Evolutionary conservation across 2,797 vertebrate genomes (phyloP), one percentile per base, ranked within the genome.

Genomic region (Alca torda): DNA sequence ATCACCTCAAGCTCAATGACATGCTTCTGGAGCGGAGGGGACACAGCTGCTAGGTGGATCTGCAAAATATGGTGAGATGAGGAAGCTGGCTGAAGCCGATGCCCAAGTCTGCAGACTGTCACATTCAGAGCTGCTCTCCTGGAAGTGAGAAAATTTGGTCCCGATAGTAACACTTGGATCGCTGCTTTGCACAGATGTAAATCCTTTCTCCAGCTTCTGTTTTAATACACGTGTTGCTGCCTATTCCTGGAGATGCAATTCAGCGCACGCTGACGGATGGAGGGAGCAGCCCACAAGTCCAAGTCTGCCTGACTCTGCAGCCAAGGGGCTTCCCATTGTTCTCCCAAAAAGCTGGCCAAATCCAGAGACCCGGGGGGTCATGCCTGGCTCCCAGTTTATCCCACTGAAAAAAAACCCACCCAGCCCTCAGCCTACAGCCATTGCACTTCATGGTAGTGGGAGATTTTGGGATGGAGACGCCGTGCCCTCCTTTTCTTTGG

Each of bases 101-200:
- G 92, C 91, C 95, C 93, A 92, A 90, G 81, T 82, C 95, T 96
- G 84, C 92, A 96, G 91, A 77, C 93, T 97, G 92, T 92, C 96
- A 91, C 91, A 95, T 81, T 96, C 89, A 41, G 87, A 95, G 92
- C 92, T 90, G 92, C 94, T 96, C 92, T 92, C 61, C 96, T 89
- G 92, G 69, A 96, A 94, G 95, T 94, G 96, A 93, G 94, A 96
- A 97, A 96, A 94, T 96, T 95, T 93, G 93, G 92, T 96, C 92
- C 96, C 37, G 79, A 87, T 94, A 96, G 93, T 94, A 96, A 92
- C 94, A 89, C 94, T 96, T 94, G 94, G 92, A 95, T 91, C 25
- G 39, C 92, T 94, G 75, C 94, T 94, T 60, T 69, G 93, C 94
- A 95, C 93, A 95, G 96, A 96, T 92, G 95, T 68, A 96, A 68